Evolutionary conservation across 2,888 invertebrate genomes (phyloP), one percentile per base, ranked within the genome.

Genomic region (Hypena proboscidalis): DNA sequence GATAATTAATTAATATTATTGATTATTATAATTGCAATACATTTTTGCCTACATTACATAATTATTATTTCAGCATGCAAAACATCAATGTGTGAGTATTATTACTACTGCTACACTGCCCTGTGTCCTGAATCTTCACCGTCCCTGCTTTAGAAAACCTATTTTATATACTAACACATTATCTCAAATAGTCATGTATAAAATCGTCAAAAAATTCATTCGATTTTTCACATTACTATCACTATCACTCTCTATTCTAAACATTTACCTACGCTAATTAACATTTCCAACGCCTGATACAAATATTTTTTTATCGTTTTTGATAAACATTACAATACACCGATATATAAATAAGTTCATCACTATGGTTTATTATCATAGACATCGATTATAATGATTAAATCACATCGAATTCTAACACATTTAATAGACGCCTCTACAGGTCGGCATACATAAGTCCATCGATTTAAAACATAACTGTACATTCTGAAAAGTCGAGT

Each of bases 141-240:
- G 3, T 13, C 7, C 20, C 5, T 20, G 20, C 14, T 11, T 14
- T 33, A n/a, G 4, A 31, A 36, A 29, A 53, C 6, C n/a, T 27
- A 46, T 26, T 30, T 31, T 4, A 46, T 3, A n/a, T 21, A 21
- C 7, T 32, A 32, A 13, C 19, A n/a, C n/a, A n/a, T 27, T 38
- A 53, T 27, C 33, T 25, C 38, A 39, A 37, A 26, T 13, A 38
- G 25, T 37, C 11, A 47, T 30, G 26, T 39, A 32, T 4, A 15
- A 53, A 42, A 47, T 38, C 25, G 31, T 46, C 31, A 35, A 9
- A 8, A 29, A 51, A 26, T 21, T 27, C 11, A 47, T 14, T 43
- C 32, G 11, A 49, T 39, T 44, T 26, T 38, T 35, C 46, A 43
- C 35, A 50, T 29, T 26, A 26, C n/a, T 27, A 20, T 27, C 3